Evolutionary conservation across 2,888 invertebrate species (phyloP).

Genomic region (Caenorhabditis becei): DNA sequence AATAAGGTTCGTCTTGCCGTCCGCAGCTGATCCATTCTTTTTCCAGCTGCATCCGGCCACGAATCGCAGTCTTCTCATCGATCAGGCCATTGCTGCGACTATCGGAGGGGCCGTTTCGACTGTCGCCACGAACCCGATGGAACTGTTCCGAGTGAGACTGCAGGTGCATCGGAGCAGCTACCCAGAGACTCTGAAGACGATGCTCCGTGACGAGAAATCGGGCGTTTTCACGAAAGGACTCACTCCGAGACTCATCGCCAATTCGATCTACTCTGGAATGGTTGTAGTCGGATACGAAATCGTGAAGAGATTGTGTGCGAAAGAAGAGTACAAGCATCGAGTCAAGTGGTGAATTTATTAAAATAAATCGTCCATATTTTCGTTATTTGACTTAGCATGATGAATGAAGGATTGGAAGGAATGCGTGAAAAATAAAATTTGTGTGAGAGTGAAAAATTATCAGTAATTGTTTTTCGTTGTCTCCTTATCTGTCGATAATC

Average conservation of each 20-base stretch:
- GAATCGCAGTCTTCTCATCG: conserved; percentile 62
- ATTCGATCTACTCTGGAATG: conserved; percentile 70
- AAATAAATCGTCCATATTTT: not conserved
- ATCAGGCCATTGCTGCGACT: conserved; percentile 69
- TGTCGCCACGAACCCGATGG: conserved; percentile 72
- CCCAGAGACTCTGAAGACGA: conserved; percentile 58
- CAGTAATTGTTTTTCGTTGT: no score
- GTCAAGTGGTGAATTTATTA: conserved; percentile 67
- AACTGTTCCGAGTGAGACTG: conserved; percentile 70
- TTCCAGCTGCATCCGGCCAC: conserved; percentile 53
- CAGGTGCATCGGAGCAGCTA: conserved; percentile 71
- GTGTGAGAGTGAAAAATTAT: no score
- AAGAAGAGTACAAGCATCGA: conserved; percentile 70
- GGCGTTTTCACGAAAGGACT: conserved; percentile 71
- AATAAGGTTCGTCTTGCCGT: no score
- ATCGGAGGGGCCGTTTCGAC: conserved; percentile 70
- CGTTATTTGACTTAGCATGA: not conserved
- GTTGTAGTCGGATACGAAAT: conserved; percentile 74
- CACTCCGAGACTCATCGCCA: conserved; percentile 70
- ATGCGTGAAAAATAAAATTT: no score
- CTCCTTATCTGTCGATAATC: no score
- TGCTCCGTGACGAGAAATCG: conserved; percentile 65
- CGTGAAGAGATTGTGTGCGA: conserved; percentile 71
- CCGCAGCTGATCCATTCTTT: not conserved
- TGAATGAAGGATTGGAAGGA: no score